These are phyloP conservation scores for Meteorus sp. DNA, from an alignment of 1,140 invertebrate genomes.

Conservation along the genomic window DNA sequence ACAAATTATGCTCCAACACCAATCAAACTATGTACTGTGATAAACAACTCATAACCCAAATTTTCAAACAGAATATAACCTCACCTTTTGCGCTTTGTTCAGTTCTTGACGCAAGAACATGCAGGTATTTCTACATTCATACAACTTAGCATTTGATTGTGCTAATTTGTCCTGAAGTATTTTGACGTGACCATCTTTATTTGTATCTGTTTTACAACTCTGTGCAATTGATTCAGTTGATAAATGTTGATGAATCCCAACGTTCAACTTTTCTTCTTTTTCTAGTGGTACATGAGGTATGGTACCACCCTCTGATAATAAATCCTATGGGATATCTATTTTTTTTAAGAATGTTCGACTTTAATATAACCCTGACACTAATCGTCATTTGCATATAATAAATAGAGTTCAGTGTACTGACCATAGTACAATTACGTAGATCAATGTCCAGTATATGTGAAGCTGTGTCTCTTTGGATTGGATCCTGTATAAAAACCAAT, in stretches of 20 bases:
- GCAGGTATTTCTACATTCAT: constrained; percentile 68
- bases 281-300: constrained; percentile 37
- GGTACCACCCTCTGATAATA: constrained; percentile 48
- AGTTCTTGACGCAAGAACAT: constrained; percentile 68
- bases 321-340: constrained; percentile 39
- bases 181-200: constrained; percentile 57
- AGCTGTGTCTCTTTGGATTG: too few species aligned
- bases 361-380: background rate
- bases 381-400: too few species aligned
- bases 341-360: constrained; percentile 19
- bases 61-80: background rate
- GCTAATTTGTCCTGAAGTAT: constrained; percentile 65
- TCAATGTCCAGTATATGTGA: too few species aligned
- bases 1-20: too few species aligned
- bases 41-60: background rate
- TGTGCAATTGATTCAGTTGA: too few species aligned
- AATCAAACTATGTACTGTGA: too few species aligned
- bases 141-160: constrained; percentile 64
- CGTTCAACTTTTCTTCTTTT: constrained; percentile 28
- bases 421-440: too few species aligned
- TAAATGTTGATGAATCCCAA: too few species aligned
- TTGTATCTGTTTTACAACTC: constrained; percentile 29
- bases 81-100: constrained; percentile 47
- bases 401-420: too few species aligned
- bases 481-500: too few species aligned